A percentile compares a stretch with the other conserved stretches of the same genome.
Conservation (phyloP, 1,140 invertebrate species). For the Sycobia sp. region DNA sequence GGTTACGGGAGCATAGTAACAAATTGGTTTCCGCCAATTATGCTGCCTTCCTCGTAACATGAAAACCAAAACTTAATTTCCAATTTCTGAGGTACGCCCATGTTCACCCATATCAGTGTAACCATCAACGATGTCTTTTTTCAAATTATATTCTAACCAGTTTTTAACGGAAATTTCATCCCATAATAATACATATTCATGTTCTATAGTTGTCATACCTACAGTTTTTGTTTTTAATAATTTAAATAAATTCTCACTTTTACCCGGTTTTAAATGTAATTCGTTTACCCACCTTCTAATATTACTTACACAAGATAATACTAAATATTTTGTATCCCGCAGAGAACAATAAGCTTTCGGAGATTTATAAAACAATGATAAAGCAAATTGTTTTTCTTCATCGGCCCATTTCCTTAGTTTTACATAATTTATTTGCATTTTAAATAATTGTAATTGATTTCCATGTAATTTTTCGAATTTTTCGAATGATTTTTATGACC, state of each 20-base stretch:
- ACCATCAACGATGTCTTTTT: not conserved
- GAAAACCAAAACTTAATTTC: not conserved
- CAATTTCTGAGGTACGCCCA: not conserved
- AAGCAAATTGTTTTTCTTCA: not conserved
- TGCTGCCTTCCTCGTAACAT: not conserved
- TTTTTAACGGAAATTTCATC: conserved; percentile 2
- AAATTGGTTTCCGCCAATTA: not conserved
- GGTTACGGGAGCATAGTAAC: not conserved
- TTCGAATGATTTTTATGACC: too few relatives aligned
- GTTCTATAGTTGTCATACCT: not conserved
- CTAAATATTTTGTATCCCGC: not conserved
- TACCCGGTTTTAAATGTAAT: not conserved
- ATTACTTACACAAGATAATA: not conserved
- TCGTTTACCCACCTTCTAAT: not conserved
- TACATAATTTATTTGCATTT: too few relatives aligned
- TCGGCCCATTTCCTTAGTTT: too few relatives aligned
- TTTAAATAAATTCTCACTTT: not conserved
- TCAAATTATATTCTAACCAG: conserved; percentile 6
- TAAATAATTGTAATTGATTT: too few relatives aligned
- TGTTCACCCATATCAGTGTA: not conserved
- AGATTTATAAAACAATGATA: not conserved
- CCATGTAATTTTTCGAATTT: too few relatives aligned
- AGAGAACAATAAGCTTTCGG: not conserved
- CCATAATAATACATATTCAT: not conserved
- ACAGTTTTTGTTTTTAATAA: conserved; percentile 1